Evolutionary conservation across 2,113 vertebrate genomes (phyloP), one percentile per base, ranked within the genome.

Genomic region (Chaetodon trifascialis): DNA sequence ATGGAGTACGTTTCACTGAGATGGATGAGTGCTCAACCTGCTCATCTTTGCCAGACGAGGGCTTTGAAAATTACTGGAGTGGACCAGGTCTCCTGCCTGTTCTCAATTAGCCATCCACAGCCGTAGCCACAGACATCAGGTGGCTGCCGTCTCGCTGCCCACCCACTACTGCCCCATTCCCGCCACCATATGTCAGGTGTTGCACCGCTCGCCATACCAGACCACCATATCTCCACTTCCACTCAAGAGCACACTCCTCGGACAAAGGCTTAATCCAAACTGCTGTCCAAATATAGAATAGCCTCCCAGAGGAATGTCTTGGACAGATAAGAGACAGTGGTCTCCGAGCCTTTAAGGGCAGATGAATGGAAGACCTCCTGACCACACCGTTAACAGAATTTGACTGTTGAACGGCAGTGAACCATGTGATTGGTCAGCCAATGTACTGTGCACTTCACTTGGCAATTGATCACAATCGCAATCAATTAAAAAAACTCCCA

Each of bases 191-290:
- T 88, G 87, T 73, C 76, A 66, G 64, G 84, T 72, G 83, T 83
- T 73, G 68, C 62, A 58, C 64, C 71, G 5, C 78, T 80, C 42
- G 14, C 73, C 67, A 40, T 14, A 80, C 80, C 73, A n/a, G 60
- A 60, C 68, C 80, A 64, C 72, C n/a, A 9, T 86, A 87, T 87
- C 88, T 86, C 70, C 51, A 51, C 85, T 68, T 71, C 78, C 84
- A 84, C 85, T 60, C 79, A 69, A 5, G 71, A 79, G 76, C 86
- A 79, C 71, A 44, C 77, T 49, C 76, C n/a, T 68, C 42, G 84
- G 84, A 91, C 86, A 86, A 86, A 90, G 76, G 76, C 78, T 90
- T 91, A 90, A 92, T 91, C 92, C 90, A 76, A 88, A 86, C 75
- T 72, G 89, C 86, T 80, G 88, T 86, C 92, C 84, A 56, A 83